These are phyloP conservation scores for Caenorhabditis doughertyi DNA, from an alignment of 2,888 invertebrate species.

Conservation along the genomic window DNA sequence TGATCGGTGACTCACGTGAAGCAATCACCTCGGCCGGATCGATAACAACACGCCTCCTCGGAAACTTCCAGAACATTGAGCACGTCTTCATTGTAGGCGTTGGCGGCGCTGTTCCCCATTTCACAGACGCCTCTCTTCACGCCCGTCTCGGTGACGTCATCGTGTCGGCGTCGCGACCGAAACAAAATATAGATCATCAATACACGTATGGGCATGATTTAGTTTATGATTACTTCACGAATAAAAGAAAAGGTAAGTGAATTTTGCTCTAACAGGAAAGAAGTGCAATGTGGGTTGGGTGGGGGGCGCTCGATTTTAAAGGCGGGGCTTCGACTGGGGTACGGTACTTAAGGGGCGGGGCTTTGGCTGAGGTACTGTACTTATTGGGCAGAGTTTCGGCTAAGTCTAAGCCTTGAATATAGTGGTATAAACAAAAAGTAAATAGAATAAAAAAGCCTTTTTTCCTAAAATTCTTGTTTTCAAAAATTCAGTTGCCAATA, in stretches of 20 bases:
- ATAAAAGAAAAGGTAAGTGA: conserved; percentile 63
- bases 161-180: conserved; percentile 69
- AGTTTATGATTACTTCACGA: conserved; percentile 74
- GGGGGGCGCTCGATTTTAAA: too few relatives aligned
- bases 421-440: too few relatives aligned
- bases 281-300: too few relatives aligned
- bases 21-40: conserved; percentile 98
- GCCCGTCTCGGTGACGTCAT: conserved; percentile 85
- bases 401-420: too few relatives aligned
- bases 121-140: conserved; percentile 93
- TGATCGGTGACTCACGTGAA: conserved; percentile 89
- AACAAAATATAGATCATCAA: too few relatives aligned
- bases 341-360: too few relatives aligned
- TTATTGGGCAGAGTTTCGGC: too few relatives aligned
- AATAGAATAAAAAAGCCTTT: too few relatives aligned
- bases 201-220: conserved; percentile 81
- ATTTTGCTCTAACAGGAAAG: too few relatives aligned
- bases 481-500: too few relatives aligned
- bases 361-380: too few relatives aligned
- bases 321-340: too few relatives aligned
- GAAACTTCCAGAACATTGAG: conserved; percentile 95
- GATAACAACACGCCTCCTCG: conserved; percentile 90
- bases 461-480: background rate
- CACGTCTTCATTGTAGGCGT: conserved; percentile 97
- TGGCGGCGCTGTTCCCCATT: conserved; percentile 97